Evolutionary conservation across 1,140 invertebrate genomes (phyloP).

Genomic region (Drosophila aff.): DNA sequence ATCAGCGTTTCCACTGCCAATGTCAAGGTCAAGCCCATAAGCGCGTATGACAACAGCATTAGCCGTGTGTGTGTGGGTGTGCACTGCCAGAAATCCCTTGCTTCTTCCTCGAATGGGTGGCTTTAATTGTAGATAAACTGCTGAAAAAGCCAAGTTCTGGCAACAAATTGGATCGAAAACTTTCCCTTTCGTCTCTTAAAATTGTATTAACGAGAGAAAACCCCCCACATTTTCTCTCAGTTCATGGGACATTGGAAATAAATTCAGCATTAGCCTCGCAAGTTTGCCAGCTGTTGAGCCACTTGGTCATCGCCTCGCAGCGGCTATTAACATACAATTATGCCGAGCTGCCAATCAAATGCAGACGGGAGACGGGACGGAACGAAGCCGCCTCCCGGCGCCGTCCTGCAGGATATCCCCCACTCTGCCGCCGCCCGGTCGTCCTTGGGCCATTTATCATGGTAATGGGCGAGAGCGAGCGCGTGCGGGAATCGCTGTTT

Average conservation of each 20-base stretch:
- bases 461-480: conserved; percentile 56
- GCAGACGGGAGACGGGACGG: conserved; percentile 40
- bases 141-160: not conserved
- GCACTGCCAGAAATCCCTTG: not conserved
- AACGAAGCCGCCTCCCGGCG: not conserved
- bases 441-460: conserved; percentile 68
- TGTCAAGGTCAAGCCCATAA: conserved; percentile 82
- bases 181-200: not conserved
- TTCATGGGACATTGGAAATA: conserved; percentile 51
- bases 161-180: no score
- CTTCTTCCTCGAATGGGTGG: no score
- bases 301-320: conserved; percentile 52
- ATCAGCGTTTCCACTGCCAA: conserved; percentile 77
- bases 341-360: conserved; percentile 72
- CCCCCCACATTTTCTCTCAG: not conserved
- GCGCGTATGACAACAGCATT: conserved; percentile 74
- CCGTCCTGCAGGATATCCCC: not conserved
- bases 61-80: conserved; percentile 22
- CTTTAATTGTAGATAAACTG: not conserved
- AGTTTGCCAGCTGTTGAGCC: conserved; percentile 65
- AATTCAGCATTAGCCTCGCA: conserved; percentile 55
- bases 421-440: not conserved
- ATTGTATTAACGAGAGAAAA: no score
- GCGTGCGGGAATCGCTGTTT: conserved; percentile 68
- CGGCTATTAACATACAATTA: conserved; percentile 81